These are phyloP conservation scores for Sylvilagus bachmani DNA, from an alignment of 2,113 vertebrate species.

Conservation along the genomic window DNA sequence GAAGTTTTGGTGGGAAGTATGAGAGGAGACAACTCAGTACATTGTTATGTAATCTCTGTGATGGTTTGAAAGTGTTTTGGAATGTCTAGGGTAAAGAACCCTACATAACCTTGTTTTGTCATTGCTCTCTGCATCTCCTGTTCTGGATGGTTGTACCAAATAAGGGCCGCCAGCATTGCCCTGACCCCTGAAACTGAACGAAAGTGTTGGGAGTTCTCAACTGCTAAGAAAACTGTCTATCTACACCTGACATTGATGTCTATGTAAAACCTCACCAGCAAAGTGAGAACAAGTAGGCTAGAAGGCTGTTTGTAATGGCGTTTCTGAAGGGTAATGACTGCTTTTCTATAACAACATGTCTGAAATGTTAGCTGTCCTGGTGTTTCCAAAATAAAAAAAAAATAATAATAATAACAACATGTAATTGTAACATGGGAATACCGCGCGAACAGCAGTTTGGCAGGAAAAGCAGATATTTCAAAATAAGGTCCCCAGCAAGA, in stretches of 20 bases:
- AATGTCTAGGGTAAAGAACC: conserved; percentile 45
- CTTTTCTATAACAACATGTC: conserved; percentile 33
- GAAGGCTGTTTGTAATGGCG: background rate
- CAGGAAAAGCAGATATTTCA: conserved; percentile 81
- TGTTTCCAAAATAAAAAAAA: conserved; percentile 77
- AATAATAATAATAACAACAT: conserved; percentile 71
- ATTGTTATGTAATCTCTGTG: conserved; percentile 60
- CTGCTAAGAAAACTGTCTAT: background rate
- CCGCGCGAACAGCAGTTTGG: conserved; percentile 83
- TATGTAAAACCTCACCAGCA: background rate
- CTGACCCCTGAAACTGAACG: background rate
- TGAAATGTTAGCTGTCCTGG: conserved; percentile 73
- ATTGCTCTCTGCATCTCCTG: conserved; percentile 56
- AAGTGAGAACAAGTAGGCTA: conserved; percentile 16
- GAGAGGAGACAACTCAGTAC: conserved; percentile 26
- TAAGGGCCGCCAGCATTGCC: background rate
- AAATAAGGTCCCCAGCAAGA: conserved; percentile 81
- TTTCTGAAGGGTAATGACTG: conserved; percentile 50
- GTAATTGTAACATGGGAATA: conserved; percentile 80
- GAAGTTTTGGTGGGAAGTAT: conserved; percentile 36
- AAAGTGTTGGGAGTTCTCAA: background rate
- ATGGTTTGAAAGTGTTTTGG: conserved; percentile 59
- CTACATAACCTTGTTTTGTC: conserved; percentile 66
- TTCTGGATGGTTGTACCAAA: background rate
- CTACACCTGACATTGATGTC: background rate